Percentiles rank a stretch among this genome's conserved stretches.
These are phyloP conservation scores for Ceratotherium simum DNA, from an alignment of 2,113 vertebrate species.

Conservation along the genomic window DNA sequence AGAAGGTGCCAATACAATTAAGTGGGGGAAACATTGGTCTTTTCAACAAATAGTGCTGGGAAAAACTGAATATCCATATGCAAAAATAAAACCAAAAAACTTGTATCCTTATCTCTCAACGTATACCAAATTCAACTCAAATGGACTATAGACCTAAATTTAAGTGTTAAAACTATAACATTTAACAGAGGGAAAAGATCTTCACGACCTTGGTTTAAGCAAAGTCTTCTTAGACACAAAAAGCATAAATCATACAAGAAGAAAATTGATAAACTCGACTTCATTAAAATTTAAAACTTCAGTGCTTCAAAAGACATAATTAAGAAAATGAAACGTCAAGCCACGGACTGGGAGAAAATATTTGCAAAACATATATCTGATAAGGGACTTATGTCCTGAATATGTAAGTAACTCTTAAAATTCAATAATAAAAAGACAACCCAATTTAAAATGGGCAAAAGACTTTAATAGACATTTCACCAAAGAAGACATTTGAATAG, in stretches of 20 bases:
- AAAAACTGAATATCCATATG: not conserved
- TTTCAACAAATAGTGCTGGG: not conserved
- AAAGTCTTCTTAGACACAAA: not conserved
- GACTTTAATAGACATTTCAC: not conserved
- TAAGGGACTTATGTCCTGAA: not conserved
- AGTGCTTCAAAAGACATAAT: not conserved
- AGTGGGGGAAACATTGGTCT: not conserved
- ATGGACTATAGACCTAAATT: not conserved
- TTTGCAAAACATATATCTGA: not conserved
- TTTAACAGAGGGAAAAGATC: not conserved
- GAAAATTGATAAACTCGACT: not conserved
- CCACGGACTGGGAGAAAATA: not conserved
- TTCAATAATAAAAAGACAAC: not conserved
- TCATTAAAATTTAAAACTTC: not conserved
- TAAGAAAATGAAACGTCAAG: not conserved
- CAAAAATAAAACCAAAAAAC: not conserved
- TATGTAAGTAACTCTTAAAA: not conserved
- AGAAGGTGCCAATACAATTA: not conserved
- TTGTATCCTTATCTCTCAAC: not conserved
- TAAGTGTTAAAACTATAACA: not conserved
- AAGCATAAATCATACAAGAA: not conserved
- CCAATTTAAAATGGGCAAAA: not conserved
- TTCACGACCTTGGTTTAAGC: not conserved
- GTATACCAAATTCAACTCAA: not conserved
- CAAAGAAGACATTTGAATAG: not conserved